Evolutionary conservation across 1,140 invertebrate species (phyloP), one percentile per base, ranked within the genome.

Genomic region (Formica exsecta): DNA sequence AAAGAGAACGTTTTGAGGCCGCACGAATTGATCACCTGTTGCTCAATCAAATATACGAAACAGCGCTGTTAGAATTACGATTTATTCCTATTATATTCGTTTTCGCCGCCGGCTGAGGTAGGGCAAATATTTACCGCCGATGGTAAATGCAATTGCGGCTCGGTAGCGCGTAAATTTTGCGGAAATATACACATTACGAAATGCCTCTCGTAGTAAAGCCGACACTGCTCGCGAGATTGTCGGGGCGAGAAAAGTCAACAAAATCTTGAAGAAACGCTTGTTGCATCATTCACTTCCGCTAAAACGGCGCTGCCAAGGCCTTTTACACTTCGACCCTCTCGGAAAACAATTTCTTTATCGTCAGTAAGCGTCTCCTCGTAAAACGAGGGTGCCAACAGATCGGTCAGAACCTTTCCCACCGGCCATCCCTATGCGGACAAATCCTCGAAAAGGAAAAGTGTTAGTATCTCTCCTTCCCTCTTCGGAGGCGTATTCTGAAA

Each of bases 11-110:
- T 73, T 81, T 73, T 19, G 66, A 9, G 22, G 19, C 25, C 38
- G 25, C n/a, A 44, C 48, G 73, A 86, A 77, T 64, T 74, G 77
- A 79, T 89, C 86, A 89, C 88, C 88, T 89, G 88, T 89, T 89
- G 88, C 88, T 88, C 76, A 85, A 87, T 87, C 77, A 81, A 81
- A 81, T 73, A 83, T 2, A 61, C 76, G 62, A 61, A 73, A 81
- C 54, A 59, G 54, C 51, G 22, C 64, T 57, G 59, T 41, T 54
- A 71, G 73, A 74, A 76, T 87, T 81, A 76, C 87, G 64, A 88
- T 87, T 88, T 81, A 83, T 76, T 87, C 38, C 79, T 81, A 73
- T 81, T 81, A 81, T 81, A 81, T 71, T 59, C 77, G 66, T 81
- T 81, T 73, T 61, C 79, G 54, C 79, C 66, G 25, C 36, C 7